Evolutionary conservation across 1,140 invertebrate species (phyloP), one percentile per base, ranked within the genome.

Genomic region (Chymomyza costata): DNA sequence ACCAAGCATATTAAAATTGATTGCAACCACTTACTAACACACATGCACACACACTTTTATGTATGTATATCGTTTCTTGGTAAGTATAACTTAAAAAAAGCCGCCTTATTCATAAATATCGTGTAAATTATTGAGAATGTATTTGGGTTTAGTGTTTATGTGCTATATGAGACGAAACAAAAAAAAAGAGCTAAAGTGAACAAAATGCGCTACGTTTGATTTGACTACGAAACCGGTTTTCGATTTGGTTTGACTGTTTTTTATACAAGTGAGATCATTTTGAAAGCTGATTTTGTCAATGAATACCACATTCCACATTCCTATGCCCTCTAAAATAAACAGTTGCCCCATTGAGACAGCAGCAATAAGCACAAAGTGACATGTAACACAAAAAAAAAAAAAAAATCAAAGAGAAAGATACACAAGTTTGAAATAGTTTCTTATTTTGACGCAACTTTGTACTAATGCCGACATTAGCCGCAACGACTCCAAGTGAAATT

Each of bases 231-330:
- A 85, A 85, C 84, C 84, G 84, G 84, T 86, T 86, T 86, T 86
- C 84, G 84, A 86, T 85, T 86, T 86, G 84, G 68, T 85, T 85
- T 85, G 76, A 84, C 83, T 85, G 82, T 83, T 71, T 78, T 76
- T 82, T 62, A 81, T 60, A 78, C 68, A 84, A 86, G 84, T 86
- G 84, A 86, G 84, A 86, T 86, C 84, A 86, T 86, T 86, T 86
- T 86, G 84, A 86, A 86, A 86, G 84, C 84, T 86, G 84, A 85
- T 86, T 86, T 85, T 86, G 84, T 85, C 82, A 84, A 84, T 84
- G 82, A 84, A 84, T 84, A 71, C 76, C 70, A 81, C 76, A 81
- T 70, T 81, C 73, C 59, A 80, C 73, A 78, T 78, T 71, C 73
- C 73, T 56, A 35, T 68, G 59, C 65, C 64, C 52, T 50, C 32